A percentile compares a stretch with the other conserved stretches of the same genome.
Evolutionary conservation across 2,797 vertebrate genomes (phyloP).

Genomic region (Protosalanx chinensis): DNA sequence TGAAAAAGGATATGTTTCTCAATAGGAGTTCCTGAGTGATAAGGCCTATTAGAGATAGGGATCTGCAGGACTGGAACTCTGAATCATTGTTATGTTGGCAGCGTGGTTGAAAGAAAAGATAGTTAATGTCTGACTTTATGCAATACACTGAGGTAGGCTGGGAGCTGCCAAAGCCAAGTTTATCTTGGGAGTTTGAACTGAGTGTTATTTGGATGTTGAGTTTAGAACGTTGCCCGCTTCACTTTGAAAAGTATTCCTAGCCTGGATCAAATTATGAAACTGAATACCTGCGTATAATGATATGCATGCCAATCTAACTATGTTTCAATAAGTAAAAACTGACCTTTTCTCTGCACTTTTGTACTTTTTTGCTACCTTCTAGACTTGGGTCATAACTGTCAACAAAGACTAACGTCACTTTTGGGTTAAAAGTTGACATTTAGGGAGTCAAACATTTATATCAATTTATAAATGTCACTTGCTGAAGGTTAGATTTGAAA

Average conservation of each 20-base stretch:
- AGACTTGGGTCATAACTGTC: neutral
- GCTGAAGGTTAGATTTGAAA: neutral
- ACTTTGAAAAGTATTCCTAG: no score
- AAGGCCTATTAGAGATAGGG: slow-evolving; percentile 53
- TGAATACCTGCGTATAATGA: no score
- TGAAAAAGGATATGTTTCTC: slow-evolving; percentile 51
- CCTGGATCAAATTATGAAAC: no score
- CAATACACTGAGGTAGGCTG: slow-evolving; percentile 39
- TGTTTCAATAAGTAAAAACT: neutral
- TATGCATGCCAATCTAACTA: no score
- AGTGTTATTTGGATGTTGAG: neutral
- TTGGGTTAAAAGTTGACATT: neutral
- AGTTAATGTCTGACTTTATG: slow-evolving; percentile 34
- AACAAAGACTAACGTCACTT: neutral
- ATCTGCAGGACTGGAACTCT: slow-evolving; percentile 49
- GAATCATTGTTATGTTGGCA: slow-evolving; percentile 48
- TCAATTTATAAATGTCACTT: neutral
- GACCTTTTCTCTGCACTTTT: neutral
- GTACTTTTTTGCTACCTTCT: neutral
- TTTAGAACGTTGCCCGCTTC: no score
- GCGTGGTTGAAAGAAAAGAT: slow-evolving; percentile 40
- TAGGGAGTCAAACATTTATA: neutral
- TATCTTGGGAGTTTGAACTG: slow-evolving; percentile 29
- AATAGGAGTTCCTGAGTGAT: slow-evolving; percentile 57
- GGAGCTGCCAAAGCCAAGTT: slow-evolving; percentile 29